These are phyloP conservation scores for Liolophura sinensis DNA, from an alignment of 1,140 invertebrate species.

Conservation along the genomic window DNA sequence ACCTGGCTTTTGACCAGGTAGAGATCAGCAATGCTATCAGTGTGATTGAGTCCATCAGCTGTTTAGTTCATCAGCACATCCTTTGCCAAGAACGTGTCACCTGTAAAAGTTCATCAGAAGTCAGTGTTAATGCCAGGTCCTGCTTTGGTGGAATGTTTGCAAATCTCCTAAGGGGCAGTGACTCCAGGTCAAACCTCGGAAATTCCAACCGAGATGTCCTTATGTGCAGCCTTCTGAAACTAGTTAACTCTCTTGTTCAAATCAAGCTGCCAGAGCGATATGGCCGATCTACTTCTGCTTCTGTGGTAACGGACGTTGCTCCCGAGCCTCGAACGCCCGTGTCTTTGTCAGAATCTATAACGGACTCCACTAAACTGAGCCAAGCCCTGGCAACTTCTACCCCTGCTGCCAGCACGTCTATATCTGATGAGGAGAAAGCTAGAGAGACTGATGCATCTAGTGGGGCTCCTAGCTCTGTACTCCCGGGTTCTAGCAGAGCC, in stretches of 20 bases:
- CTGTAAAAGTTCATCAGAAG: constrained; percentile 48
- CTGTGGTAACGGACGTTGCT: constrained; percentile 10
- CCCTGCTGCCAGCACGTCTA: constrained; percentile 14
- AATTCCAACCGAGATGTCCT: constrained; percentile 69
- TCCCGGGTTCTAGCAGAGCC: constrained; percentile 2
- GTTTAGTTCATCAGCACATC: constrained; percentile 66
- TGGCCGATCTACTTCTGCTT: constrained; percentile 3
- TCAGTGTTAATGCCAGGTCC: constrained; percentile 55
- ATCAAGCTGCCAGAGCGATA: constrained; percentile 64
- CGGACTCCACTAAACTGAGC: constrained; percentile 37
- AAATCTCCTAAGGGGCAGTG: constrained; percentile 67
- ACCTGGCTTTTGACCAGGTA: constrained; percentile 70
- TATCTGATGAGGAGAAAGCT: constrained; percentile 50
- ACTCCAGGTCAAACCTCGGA: constrained; percentile 62
- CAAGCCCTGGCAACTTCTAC: constrained; percentile 31
- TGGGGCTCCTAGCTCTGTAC: no score
- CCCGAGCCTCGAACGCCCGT: constrained; percentile 13
- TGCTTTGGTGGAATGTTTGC: constrained; percentile 69
- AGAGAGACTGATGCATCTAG: constrained; percentile 28
- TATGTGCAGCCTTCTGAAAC: constrained; percentile 71
- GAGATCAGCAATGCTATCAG: constrained; percentile 75
- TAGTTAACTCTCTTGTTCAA: constrained; percentile 71
- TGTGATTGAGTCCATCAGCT: constrained; percentile 74
- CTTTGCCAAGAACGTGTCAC: constrained; percentile 65
- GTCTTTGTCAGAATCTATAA: constrained; percentile 29